These are phyloP conservation scores for Alloplasta piceator DNA, from an alignment of 2,888 invertebrate species.

Conservation along the genomic window DNA sequence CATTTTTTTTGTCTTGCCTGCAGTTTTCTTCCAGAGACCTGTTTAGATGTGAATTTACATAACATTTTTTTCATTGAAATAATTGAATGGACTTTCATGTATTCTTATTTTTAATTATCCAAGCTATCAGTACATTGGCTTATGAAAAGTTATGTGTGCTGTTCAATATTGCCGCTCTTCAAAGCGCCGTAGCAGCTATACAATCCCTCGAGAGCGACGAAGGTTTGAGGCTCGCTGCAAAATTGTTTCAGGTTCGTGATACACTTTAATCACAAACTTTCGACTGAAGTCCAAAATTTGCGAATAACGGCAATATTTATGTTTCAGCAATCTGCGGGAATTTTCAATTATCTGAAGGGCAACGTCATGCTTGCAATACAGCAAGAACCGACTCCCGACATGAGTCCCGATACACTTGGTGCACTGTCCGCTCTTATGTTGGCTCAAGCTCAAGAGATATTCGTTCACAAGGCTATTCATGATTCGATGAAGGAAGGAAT, in stretches of 20 bases:
- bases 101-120: constrained; percentile 46
- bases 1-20: too few species aligned
- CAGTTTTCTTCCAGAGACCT: too few species aligned
- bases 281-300: constrained; percentile 3
- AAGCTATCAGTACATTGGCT: constrained; percentile 94
- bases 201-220: constrained; percentile 96
- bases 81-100: constrained; percentile 2
- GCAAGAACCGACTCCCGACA: constrained; percentile 97
- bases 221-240: constrained; percentile 95
- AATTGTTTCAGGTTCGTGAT: constrained; percentile 91
- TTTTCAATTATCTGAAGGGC: constrained; percentile 93
- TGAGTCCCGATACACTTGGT: constrained; percentile 95
- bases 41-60: too few species aligned
- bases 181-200: constrained; percentile 93
- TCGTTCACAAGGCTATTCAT: constrained; percentile 96
- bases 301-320: constrained; percentile 13
- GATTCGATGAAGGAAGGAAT: constrained; percentile 97
- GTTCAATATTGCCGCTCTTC: constrained; percentile 98
- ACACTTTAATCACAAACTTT: background rate
- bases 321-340: constrained; percentile 93
- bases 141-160: constrained; percentile 98
- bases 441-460: constrained; percentile 99
- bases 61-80: background rate
- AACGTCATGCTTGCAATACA: constrained; percentile 92
- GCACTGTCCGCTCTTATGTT: constrained; percentile 96